phyloP scores from a whole-genome alignment of 2,888 invertebrate genomes.

The Hyposoter dolosus region DNA sequence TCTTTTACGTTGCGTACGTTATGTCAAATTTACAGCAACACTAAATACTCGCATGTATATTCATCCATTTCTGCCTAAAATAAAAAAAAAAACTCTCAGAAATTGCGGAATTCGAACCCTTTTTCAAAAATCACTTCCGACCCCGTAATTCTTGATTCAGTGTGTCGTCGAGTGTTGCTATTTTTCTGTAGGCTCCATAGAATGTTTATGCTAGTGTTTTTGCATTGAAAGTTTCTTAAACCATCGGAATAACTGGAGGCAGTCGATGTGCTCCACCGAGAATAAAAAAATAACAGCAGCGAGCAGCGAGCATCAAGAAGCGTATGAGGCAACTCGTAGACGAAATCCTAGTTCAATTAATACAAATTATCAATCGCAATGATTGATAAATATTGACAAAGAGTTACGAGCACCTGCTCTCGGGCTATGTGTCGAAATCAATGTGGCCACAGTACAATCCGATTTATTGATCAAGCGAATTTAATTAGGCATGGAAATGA shows the following conservation, averaged over 20 bases:
- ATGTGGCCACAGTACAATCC: too few species aligned
- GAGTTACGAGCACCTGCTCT: neutral
- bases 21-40: neutral
- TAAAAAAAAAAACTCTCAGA: neutral
- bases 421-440: neutral
- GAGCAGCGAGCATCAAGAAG: too few species aligned
- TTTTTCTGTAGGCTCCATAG: neutral
- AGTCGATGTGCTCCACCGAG: neutral
- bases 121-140: neutral
- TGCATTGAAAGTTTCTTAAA: neutral
- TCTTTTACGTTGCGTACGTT: neutral
- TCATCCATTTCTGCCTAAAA: neutral
- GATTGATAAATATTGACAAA: neutral
- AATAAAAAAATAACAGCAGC: neutral
- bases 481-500: neutral
- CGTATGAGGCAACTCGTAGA: too few species aligned
- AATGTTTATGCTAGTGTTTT: neutral
- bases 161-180: neutral
- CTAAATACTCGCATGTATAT: neutral
- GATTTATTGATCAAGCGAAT: neutral
- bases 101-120: neutral
- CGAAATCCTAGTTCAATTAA: neutral
- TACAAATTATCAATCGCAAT: neutral
- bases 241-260: neutral
- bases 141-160: neutral